phyloP scores from a whole-genome alignment of 2,113 vertebrate genomes.

The Ifrita kowaldi region DNA sequence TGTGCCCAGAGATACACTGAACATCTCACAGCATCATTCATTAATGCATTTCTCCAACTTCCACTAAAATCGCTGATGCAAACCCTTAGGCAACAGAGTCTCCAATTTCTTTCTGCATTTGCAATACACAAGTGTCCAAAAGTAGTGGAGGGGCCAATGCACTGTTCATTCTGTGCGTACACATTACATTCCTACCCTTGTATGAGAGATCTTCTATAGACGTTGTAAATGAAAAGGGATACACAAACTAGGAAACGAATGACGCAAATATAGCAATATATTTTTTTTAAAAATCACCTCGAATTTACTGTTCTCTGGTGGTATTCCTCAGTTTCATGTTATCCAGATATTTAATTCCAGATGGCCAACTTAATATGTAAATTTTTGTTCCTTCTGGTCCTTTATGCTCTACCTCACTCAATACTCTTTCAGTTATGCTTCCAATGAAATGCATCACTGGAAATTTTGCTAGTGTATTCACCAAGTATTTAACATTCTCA shows the following conservation, averaged over 20 bases:
- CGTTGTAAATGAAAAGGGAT: neutral
- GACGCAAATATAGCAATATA: neutral
- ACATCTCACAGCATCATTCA: neutral
- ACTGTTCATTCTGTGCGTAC: neutral
- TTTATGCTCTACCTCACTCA: neutral
- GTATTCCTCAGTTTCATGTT: neutral
- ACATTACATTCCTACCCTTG: neutral
- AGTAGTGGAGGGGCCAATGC: neutral
- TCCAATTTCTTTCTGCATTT: neutral
- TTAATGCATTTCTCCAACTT: neutral
- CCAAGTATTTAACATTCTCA: neutral
- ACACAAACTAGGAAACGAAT: neutral
- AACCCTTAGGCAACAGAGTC: neutral
- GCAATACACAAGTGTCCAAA: neutral
- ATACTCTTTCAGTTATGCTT: neutral
- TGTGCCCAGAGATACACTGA: neutral
- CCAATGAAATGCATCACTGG: neutral
- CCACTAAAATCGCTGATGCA: neutral
- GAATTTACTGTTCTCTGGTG: neutral
- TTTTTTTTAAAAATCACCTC: rapidly evolving
- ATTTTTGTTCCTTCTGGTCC: neutral
- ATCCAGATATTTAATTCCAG: neutral
- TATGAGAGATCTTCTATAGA: neutral
- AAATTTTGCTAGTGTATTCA: neutral
- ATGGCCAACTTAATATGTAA: neutral